Percentiles rank a stretch among this genome's conserved stretches.
These are phyloP conservation scores for Athrips mouffetella DNA, from an alignment of 2,888 invertebrate species.

Conservation along the genomic window DNA sequence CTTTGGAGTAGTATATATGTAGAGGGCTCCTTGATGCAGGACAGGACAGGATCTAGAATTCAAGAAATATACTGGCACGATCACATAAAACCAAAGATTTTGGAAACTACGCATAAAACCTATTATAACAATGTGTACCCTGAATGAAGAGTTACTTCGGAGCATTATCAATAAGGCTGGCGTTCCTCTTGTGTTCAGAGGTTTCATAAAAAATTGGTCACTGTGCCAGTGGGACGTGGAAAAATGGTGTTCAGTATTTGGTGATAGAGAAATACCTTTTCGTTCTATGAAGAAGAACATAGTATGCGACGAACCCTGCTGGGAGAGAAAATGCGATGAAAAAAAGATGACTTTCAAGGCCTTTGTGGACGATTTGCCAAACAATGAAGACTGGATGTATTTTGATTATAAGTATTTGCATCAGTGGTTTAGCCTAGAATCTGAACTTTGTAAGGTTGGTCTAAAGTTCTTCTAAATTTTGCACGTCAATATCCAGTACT, in stretches of 20 bases:
- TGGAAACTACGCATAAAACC: too few relatives aligned
- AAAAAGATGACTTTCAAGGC: conserved; percentile 79
- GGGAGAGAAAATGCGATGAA: conserved; percentile 85
- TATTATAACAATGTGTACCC: conserved; percentile 49
- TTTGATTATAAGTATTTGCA: conserved; percentile 91
- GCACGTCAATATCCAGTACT: too few relatives aligned
- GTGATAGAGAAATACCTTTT: conserved; percentile 76
- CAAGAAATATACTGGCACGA: too few relatives aligned
- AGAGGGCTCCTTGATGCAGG: too few relatives aligned
- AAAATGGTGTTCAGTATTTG: conserved; percentile 79
- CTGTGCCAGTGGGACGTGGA: conserved; percentile 78
- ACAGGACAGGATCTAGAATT: too few relatives aligned
- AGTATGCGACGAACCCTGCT: conserved; percentile 81
- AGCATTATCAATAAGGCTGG: conserved; percentile 42
- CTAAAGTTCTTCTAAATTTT: background rate
- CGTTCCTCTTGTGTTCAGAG: conserved; percentile 75
- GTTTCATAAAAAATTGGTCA: conserved; percentile 76
- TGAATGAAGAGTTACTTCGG: conserved; percentile 46
- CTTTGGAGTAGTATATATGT: too few relatives aligned
- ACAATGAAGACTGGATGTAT: conserved; percentile 83
- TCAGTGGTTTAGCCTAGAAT: conserved; percentile 80
- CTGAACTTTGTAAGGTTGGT: conserved; percentile 78
- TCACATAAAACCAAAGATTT: too few relatives aligned
- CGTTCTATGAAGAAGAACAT: conserved; percentile 63
- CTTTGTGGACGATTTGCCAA: conserved; percentile 71